Evolutionary conservation across 2,113 vertebrate genomes (phyloP), one percentile per base, ranked within the genome.

Genomic region (Edolisoma coerulescens): DNA sequence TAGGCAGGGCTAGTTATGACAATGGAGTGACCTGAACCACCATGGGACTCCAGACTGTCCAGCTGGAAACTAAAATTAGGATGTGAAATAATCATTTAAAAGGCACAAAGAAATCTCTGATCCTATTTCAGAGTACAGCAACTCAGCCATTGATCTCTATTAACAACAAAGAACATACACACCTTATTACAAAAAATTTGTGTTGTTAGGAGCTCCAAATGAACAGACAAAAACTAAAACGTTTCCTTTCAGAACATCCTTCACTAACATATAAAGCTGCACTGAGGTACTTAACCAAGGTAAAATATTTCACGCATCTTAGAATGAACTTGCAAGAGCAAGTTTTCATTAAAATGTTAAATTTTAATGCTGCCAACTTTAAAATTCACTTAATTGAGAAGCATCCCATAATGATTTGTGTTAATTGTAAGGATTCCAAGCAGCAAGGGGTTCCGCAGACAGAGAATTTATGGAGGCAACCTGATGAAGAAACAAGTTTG

Each of bases 371-470:
- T 83, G 75, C 11, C 59, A 61, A 45, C 20, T 79, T 88, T 24
- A 65, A 90, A 83, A 57, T 76, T 83, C 32, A 52, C 67, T 80
- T 92, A 75, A 90, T 90, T 90, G 93, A 83, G 50, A 86, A 84
- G 44, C 16, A 52, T 49, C 23, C 32, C 14, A 4, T 32, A 67
- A 73, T 28, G 11, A 49, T 79, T 64, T 85, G n/a, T 73, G 39
- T 49, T 87, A 49, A 63, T 81, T 57, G n/a, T 35, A 88, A 78
- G 49, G 56, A 75, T 45, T 94, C 53, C 57, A 79, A 94, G 41
- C 27, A 70, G 56, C 41, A 92, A 78, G 44, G 24, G 16, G 49
- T 90, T 95, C 42, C 39, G 90, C 16, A 87, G 54, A 57, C 0
- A 11, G 39, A 83, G 28, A 30, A 87, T 56, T 50, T 80, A n/a